A percentile compares a stretch with the other conserved stretches of the same genome.
Evolutionary conservation across 2,888 invertebrate genomes (phyloP).

Genomic region (Cerastis rubricosa): DNA sequence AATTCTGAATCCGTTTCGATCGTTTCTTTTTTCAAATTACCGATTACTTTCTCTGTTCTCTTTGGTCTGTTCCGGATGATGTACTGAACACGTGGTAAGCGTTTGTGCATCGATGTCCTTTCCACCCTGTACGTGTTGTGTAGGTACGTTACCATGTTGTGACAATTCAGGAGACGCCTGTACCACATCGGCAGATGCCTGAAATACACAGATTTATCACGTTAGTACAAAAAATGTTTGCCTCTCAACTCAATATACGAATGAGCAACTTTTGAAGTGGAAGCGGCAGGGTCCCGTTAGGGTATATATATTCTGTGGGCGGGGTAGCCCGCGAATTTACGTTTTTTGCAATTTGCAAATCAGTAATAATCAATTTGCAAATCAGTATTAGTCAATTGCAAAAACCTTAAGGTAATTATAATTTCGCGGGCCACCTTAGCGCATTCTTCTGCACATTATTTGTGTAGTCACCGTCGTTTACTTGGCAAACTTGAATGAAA

Average conservation of each 20-base stretch:
- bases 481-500: neutral
- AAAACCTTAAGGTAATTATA: neutral
- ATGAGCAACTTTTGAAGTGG: too few species aligned
- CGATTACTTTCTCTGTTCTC: neutral
- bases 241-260: neutral
- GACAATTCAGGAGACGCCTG: slow-evolving; percentile 27
- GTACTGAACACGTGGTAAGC: neutral
- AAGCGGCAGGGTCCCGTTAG: too few species aligned
- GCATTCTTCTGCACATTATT: neutral
- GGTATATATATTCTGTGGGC: too few species aligned
- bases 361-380: too few species aligned
- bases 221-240: neutral
- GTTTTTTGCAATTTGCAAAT: too few species aligned
- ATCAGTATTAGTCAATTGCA: too few species aligned
- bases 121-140: neutral
- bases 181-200: slow-evolving; percentile 50
- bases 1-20: neutral
- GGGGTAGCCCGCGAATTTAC: too few species aligned
- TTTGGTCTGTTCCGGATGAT: neutral
- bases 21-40: neutral
- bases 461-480: neutral
- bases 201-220: slow-evolving; percentile 27
- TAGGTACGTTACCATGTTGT: slow-evolving; percentile 32
- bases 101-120: neutral
- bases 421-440: too few species aligned